Base-by-base conservation (phyloP, 2,888 invertebrate genomes). In the Unio pictorum region DNA sequence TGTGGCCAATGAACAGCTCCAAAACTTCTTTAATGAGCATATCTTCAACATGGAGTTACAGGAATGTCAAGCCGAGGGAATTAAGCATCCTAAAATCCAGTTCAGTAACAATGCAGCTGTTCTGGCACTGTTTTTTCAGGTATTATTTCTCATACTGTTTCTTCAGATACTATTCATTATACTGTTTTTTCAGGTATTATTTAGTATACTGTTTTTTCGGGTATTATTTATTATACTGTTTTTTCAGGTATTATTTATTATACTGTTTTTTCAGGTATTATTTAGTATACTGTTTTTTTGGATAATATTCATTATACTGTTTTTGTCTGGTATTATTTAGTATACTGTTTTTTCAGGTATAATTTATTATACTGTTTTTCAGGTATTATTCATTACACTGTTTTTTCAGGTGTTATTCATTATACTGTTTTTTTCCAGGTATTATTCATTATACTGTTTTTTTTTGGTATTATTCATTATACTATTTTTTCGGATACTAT, bases 1-100 rank as follows among this genome's bases (percentile, higher is more conserved):
- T 73, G 79, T 85, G 8, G 87, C 89, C 61, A 89, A 89, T 74
- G 89, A 89, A 66, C 84, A 89, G 75, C 79, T 89, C 30, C 89
- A 89, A 76, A 82, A 80, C 69, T 87, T 81, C 76, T 89, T 89
- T 75, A 89, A 89, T 71, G 84, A 87, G 64, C 85, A 88, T 69
- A 84, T 89, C 60, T 89, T 89, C 74, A 73, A 80, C 0, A 76
- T 79, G 72, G 88, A 88, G 71, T 69, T 86, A 67, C 75, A 80
- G 55, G 86, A 87, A 62, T 88, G 87, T 72, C 78, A 82, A 34
- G 73, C 66, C 8, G 88, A 88, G 69, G 85, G 86, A 4, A 78
- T 88, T 18, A 79, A 83, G 68, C 84, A 82, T 64, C 85, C 79
- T 15, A 81, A 82, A 69, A 76, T 83, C 34, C 78, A 79, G 66